These are phyloP conservation scores for Drosophila erecta DNA, from an alignment of 1,140 invertebrate species.

Conservation along the genomic window DNA sequence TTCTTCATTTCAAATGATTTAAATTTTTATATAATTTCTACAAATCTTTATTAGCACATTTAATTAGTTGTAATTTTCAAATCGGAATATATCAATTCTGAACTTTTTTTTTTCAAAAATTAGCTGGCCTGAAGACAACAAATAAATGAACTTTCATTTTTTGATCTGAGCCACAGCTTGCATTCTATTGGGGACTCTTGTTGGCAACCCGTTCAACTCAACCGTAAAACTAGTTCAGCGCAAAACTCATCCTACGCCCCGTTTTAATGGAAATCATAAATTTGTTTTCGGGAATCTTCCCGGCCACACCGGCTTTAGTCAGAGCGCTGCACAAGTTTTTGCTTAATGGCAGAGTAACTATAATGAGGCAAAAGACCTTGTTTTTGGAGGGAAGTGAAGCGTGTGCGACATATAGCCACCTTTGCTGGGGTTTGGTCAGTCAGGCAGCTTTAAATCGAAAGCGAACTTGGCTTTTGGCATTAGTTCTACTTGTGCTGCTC, in stretches of 20 bases:
- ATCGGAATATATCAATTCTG: neutral
- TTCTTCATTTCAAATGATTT: too few relatives aligned
- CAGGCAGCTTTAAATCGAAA: slow-evolving; percentile 66
- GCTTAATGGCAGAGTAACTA: neutral
- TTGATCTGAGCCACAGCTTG: slow-evolving; percentile 15
- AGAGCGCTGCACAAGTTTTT: slow-evolving; percentile 15
- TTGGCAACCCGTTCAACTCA: slow-evolving; percentile 44
- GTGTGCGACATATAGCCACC: slow-evolving; percentile 46
- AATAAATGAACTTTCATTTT: neutral
- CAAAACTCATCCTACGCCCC: slow-evolving; percentile 53
- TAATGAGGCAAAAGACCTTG: slow-evolving; percentile 33
- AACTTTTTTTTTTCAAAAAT: neutral
- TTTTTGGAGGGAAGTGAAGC: slow-evolving; percentile 6
- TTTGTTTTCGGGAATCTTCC: slow-evolving; percentile 48
- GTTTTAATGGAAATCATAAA: slow-evolving; percentile 68
- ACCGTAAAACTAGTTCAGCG: slow-evolving; percentile 65
- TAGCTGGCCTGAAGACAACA: neutral
- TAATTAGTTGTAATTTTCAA: neutral
- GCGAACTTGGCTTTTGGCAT: slow-evolving; percentile 57
- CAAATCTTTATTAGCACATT: too few relatives aligned
- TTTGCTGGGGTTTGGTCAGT: slow-evolving; percentile 35
- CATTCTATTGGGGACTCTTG: slow-evolving; percentile 4
- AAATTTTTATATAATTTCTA: too few relatives aligned
- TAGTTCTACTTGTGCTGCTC: slow-evolving; percentile 64
- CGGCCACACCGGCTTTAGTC: slow-evolving; percentile 6